phyloP scores from a whole-genome alignment of 2,797 vertebrate genomes.

The Pipistrellus nathusii region DNA sequence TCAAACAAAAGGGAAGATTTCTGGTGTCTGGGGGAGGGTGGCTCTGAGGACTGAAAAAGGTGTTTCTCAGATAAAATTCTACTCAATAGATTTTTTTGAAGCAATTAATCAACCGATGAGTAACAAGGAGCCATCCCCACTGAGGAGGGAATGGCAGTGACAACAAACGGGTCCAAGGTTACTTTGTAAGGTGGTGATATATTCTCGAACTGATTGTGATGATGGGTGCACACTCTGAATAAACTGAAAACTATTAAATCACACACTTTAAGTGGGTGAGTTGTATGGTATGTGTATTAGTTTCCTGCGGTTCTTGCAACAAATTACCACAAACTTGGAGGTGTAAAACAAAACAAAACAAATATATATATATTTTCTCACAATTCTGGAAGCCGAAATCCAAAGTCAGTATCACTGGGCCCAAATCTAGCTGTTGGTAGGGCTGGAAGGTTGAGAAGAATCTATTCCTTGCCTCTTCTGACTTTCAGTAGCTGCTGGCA shows the following conservation, averaged over 20 bases:
- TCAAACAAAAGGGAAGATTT: neutral
- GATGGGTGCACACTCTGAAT: neutral
- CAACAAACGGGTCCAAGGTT: neutral
- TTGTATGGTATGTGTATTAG: neutral
- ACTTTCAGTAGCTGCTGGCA: neutral
- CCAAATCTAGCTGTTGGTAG: neutral
- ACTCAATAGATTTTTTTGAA: neutral
- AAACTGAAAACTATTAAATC: neutral
- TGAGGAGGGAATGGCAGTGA: neutral
- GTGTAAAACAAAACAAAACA: neutral
- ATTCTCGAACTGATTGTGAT: neutral
- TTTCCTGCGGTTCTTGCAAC: neutral
- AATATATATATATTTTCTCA: neutral
- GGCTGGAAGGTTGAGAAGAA: neutral
- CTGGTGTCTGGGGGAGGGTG: neutral
- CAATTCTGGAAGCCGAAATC: neutral
- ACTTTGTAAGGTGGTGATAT: neutral
- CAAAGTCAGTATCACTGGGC: too few relatives aligned
- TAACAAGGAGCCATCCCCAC: neutral
- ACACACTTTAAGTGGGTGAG: neutral
- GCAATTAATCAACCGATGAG: constrained; percentile 16
- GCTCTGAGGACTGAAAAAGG: neutral
- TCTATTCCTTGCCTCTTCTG: neutral
- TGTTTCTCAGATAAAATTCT: constrained; percentile 14
- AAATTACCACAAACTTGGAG: neutral